Percentiles rank a stretch among this genome's conserved stretches.
phyloP scores from a whole-genome alignment of 2,888 invertebrate genomes.

The Perizoma affinitatum region DNA sequence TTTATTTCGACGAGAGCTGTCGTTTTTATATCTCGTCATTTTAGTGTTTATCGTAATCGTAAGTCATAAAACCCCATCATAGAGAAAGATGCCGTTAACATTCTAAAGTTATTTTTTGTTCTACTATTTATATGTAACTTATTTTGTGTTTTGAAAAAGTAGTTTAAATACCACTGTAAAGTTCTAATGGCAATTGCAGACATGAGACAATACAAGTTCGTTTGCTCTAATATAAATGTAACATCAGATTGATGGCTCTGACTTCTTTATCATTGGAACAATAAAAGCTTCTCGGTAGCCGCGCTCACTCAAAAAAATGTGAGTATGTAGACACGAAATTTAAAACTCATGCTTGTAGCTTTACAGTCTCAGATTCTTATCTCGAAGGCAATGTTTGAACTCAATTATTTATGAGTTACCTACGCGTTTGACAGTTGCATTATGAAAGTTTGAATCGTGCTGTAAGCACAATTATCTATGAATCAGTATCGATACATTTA shows the following conservation, averaged over 20 bases:
- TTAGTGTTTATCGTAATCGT: conserved; percentile 51
- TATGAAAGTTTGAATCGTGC: conserved; percentile 52
- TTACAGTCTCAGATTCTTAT: conserved; percentile 57
- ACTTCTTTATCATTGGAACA: conserved; percentile 30
- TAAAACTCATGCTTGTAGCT: conserved; percentile 50
- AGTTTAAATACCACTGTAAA: conserved; percentile 1
- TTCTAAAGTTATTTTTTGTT: conserved; percentile 33
- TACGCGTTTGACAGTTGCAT: conserved; percentile 58
- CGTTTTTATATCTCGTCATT: conserved; percentile 49
- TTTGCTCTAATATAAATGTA: conserved; percentile 33
- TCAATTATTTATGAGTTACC: conserved; percentile 63
- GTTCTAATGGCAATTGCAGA: conserved; percentile 14
- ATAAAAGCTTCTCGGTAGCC: conserved; percentile 44
- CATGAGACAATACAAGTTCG: conserved; percentile 28
- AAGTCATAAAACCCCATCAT: conserved; percentile 46
- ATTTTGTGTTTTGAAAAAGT: conserved; percentile 20
- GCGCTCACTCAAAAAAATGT: conserved; percentile 49
- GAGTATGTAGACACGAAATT: conserved; percentile 42
- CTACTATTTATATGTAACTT: conserved; percentile 21
- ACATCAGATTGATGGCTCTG: conserved; percentile 41
- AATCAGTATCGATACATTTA: conserved; percentile 39
- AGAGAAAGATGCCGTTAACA: conserved; percentile 48
- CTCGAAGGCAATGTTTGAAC: conserved; percentile 62
- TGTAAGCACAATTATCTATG: conserved; percentile 44
- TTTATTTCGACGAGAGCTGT: conserved; percentile 46